Evolutionary conservation across 2,797 vertebrate genomes (phyloP).

Genomic region (Leucoraja ocellata): DNA sequence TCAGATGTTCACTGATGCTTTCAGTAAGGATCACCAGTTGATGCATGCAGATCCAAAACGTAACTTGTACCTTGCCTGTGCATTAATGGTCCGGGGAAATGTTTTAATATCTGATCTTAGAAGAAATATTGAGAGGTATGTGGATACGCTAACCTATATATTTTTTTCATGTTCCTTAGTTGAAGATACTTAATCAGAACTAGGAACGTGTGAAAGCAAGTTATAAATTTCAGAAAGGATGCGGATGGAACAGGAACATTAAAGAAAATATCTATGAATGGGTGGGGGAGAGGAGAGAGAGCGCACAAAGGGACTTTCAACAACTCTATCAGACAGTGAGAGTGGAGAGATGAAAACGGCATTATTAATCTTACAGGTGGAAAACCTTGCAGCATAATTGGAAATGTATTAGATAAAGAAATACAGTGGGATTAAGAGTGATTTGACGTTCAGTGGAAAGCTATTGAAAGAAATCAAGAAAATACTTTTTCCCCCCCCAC

Average conservation of each 20-base stretch:
- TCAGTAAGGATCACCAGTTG: conserved; percentile 87
- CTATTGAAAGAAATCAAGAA: neutral
- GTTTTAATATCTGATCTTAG: conserved; percentile 89
- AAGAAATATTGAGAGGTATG: conserved; percentile 89
- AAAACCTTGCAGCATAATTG: no score
- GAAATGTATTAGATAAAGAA: no score
- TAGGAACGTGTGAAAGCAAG: no score
- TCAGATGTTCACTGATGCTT: conserved; percentile 95
- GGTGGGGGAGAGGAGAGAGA: no score
- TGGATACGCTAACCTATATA: neutral
- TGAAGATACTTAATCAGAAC: neutral
- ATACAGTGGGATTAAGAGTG: neutral
- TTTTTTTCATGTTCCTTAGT: neutral
- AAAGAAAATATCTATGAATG: no score
- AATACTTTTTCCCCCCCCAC: neutral
- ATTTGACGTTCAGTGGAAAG: neutral
- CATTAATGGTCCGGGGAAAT: conserved; percentile 82
- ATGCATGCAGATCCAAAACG: conserved; percentile 80
- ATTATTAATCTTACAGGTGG: no score
- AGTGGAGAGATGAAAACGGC: no score
- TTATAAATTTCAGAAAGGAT: no score
- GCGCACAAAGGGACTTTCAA: no score
- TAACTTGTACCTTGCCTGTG: conserved; percentile 84
- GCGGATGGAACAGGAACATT: no score
- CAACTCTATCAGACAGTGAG: no score